These are phyloP conservation scores for Ranitomeya imitator DNA, from an alignment of 2,113 vertebrate species.

Conservation along the genomic window DNA sequence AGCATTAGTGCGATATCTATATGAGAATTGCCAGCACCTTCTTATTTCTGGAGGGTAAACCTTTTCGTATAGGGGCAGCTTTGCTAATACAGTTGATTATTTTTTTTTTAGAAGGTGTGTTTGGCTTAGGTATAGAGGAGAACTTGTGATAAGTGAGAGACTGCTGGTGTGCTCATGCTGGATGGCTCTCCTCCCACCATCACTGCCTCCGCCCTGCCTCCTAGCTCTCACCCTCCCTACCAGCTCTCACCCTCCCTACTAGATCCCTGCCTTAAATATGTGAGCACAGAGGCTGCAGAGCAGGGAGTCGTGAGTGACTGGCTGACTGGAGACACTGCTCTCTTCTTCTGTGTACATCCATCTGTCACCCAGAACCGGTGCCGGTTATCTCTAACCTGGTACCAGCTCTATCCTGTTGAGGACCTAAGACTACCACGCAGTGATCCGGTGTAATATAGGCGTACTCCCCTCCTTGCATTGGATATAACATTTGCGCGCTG, in stretches of 20 bases:
- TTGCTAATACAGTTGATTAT: background rate
- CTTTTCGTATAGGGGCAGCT: background rate
- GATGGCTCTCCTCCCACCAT: slow-evolving; percentile 63
- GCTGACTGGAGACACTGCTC: slow-evolving; percentile 3
- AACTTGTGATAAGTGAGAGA: slow-evolving; percentile 24
- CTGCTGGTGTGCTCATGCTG: background rate
- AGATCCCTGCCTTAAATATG: slow-evolving; percentile 50
- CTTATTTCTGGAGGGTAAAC: background rate
- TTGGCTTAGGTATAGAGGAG: background rate
- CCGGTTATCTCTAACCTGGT: background rate
- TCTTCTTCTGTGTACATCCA: background rate
- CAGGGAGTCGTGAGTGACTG: slow-evolving; percentile 1
- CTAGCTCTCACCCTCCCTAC: too few species aligned
- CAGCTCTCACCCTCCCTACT: background rate
- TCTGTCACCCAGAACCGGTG: background rate
- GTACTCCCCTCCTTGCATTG: slow-evolving; percentile 15
- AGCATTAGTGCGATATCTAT: background rate
- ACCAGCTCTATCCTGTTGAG: background rate
- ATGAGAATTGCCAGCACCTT: background rate
- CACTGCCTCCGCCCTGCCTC: slow-evolving; percentile 61
- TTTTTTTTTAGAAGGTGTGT: background rate
- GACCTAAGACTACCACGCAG: background rate
- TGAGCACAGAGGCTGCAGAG: slow-evolving; percentile 50
- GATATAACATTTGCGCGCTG: slow-evolving; percentile 36
- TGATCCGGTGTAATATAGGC: background rate